Base-by-base conservation (phyloP, 2,888 invertebrate genomes). In the Euzophera pinguis region DNA sequence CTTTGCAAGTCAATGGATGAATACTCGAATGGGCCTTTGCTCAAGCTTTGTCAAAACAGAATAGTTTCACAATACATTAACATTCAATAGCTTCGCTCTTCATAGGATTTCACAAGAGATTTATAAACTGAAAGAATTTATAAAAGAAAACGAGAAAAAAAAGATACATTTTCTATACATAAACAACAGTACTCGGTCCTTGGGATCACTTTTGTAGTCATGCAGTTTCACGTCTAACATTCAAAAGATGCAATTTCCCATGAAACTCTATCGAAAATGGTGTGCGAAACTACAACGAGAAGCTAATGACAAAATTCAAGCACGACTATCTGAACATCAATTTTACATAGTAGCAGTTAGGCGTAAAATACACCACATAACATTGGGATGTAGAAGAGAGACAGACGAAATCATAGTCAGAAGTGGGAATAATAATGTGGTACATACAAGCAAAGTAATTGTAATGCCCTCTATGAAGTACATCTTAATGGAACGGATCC, bases 341-440 rank as follows among this genome's bases (percentile, higher is more conserved):
- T 83, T 85, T 86, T 81, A 87, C 85, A 82, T 75, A 78, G 78
- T 75, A 76, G 82, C 78, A 72, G 59, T 63, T 49, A 61, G 59
- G 65, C 75, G 75, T 77, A 77, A 76, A 78, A 73, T 75, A 73
- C 71, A 69, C 66, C 71, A 71, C 53, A 58, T 57, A 50, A 56
- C 47, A 50, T 27, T 56, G 56, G 53, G 64, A 60, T 71, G 64
- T 65, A 62, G 64, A 60, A 72, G 64, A 66, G 63, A 69, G 64
- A 67, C 43, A 66, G 57, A 64, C 55, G 57, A 65, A 57, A 64
- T 62, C 57, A 58, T 58, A 55, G 56, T 61, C 54, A 59, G 55
- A 61, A 39, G 64, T 53, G 55, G 13, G 9, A 14, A 35, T 22
- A 53, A 47, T 60, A n/a, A n/a, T n/a, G n/a, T 59, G 58, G 58